Evolutionary conservation across 2,888 invertebrate species (phyloP), one percentile per base, ranked within the genome.

Genomic region (Rhagophthalmus giganteus): DNA sequence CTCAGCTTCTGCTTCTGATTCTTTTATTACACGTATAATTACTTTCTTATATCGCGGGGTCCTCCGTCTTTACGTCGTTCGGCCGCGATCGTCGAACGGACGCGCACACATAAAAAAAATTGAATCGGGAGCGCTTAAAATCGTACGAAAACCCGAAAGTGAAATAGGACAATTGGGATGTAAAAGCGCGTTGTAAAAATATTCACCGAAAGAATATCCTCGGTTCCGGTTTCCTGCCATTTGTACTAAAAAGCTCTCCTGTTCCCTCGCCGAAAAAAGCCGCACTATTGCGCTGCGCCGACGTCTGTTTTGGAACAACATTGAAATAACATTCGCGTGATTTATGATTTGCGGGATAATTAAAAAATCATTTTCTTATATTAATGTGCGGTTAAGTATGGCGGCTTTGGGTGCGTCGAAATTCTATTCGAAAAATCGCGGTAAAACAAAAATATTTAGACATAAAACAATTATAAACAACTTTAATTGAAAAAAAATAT

Each of bases 161-260:
- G 45, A 54, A 54, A 54, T 49, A 57, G 54, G 62, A 52, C 62
- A 57, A 66, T 60, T 59, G 61, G 63, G 65, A 67, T 67, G 65
- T 66, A 68, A 68, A 63, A 66, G 66, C 58, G 54, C 49, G 63
- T 67, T 65, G 67, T 66, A 71, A 71, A 72, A 73, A 71, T 71
- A 70, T 71, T 71, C 71, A 64, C 66, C 58, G 60, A 70, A 70
- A 71, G 71, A 70, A 69, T 64, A 67, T 67, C 67, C 63, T 61
- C 60, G 61, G 67, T 71, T 73, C 73, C 73, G 69, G 71, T 66
- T 73, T 72, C 72, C 72, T 68, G 72, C 64, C 69, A 66, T 72
- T 71, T 66, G 63, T 67, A 60, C 63, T 61, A 54, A 58, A 54
- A 55, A n/a, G n/a, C n/a, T n/a, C 59, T 62, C 57, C 65, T 69